These are phyloP conservation scores for Drosophila nigromelanica DNA, from an alignment of 1,140 invertebrate species.

Conservation along the genomic window DNA sequence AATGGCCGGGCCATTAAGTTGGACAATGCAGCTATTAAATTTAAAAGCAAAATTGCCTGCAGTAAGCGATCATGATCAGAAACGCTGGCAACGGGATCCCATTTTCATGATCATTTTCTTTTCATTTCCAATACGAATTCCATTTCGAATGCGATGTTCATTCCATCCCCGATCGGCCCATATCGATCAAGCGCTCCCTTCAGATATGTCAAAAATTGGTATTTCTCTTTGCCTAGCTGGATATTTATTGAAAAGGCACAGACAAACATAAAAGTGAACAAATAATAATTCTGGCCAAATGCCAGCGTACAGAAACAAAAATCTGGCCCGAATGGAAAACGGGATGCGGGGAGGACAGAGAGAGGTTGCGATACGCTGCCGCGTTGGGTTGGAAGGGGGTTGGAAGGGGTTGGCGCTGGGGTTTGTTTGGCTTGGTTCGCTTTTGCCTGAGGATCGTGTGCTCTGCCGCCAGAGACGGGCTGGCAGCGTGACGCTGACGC, in stretches of 20 bases:
- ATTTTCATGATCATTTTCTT: slow-evolving; percentile 4
- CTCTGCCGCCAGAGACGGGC: slow-evolving; percentile 10
- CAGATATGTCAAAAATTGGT: slow-evolving; percentile 71
- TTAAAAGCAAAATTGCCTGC: slow-evolving; percentile 58
- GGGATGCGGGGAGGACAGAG: background rate
- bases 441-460: slow-evolving; percentile 1
- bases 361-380: slow-evolving; percentile 2
- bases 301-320: slow-evolving; percentile 71
- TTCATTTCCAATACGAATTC: slow-evolving; percentile 14
- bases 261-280: slow-evolving; percentile 81
- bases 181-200: slow-evolving; percentile 53
- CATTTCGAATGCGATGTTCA: slow-evolving; percentile 6
- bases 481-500: slow-evolving; percentile 35
- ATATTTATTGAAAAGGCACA: slow-evolving; percentile 81
- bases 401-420: background rate
- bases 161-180: slow-evolving; percentile 22
- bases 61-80: slow-evolving; percentile 13
- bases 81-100: no score
- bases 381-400: slow-evolving; percentile 6
- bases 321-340: slow-evolving; percentile 32
- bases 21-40: slow-evolving; percentile 73
- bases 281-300: slow-evolving; percentile 80
- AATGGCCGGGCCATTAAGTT: slow-evolving; percentile 70
- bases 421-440: background rate
- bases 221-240: slow-evolving; percentile 53